Base-by-base conservation (phyloP, 1,140 invertebrate species). In the Pinna nobilis region DNA sequence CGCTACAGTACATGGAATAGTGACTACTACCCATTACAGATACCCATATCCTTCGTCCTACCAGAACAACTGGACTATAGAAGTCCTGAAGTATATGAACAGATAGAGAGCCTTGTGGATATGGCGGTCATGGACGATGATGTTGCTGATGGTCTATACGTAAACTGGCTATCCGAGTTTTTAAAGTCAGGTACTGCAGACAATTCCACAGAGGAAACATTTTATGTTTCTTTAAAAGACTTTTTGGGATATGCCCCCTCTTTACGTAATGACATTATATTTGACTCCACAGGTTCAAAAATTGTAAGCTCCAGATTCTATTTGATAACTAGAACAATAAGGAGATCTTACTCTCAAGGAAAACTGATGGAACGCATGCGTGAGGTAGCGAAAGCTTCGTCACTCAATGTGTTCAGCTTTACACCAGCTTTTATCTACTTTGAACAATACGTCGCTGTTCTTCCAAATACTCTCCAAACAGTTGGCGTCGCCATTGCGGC, bases 401-500 rank as follows among this genome's bases (percentile, higher is more conserved):
- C 66, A 3, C 23, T 86, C 9, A 39, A 59, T 23, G 77, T 83
- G 9, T 74, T 80, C 18, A 76, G 78, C 5, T 85, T 78, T 55
- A 70, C 70, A 30, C 66, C 76, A 9, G 49, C 78, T 2, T 86
- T 85, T 68, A 77, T 80, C 20, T 83, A 64, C 37, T 84, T 81
- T 50, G 84, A 86, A 53, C 92, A 97, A 92, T 98, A 98, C 84
- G 95, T 98, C 79, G 91, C 98, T 18, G 96, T 98, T 2, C 92
- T 95, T 35, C 96, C 96, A 0, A 96, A 95, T 1, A 97, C 96
- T 1, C 92, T 98, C 7, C 96, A 98, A 81, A 95, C 96, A 70
- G 96, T 98, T 90, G 91, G 95, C 0, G 94, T 97, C 55, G 97
- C 97, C 15, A 95, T 96, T 0, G 87, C 94, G 0, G 95, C 97